Evolutionary conservation across 2,113 vertebrate genomes (phyloP), one percentile per base, ranked within the genome.

Genomic region (Maccullochella peelii): DNA sequence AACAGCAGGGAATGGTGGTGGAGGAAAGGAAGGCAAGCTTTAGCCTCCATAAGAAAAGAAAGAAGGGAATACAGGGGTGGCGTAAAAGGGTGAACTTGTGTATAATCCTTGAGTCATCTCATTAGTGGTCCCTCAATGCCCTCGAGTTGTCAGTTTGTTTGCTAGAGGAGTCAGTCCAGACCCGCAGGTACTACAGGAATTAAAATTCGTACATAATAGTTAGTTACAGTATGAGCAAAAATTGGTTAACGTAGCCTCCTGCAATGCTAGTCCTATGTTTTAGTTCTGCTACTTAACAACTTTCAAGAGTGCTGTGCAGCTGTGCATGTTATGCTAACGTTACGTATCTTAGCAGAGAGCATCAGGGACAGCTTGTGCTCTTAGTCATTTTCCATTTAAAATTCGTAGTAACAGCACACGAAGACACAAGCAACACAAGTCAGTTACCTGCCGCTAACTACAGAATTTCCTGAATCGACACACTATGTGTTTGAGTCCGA

Each of bases 291-390:
- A 4, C 33, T 58, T 54, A 15, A 23, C 14, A 33, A 69, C 62
- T 59, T 72, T 76, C 40, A 38, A 33, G 1, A 66, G 61, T 20
- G 62, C 25, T 62, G 14, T 11, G 40, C 42, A 21, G 11, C 49
- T 65, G 42, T 21, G 8, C 40, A 4, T 86, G 84, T 73, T 80
- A 49, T 82, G 91, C 88, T 88, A 33, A 33, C 33, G 33, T 33
- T 33, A 83, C 63, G 25, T 74, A 11, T 21, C 5, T 27, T 68
- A 82, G 77, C 73, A 11, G 52, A 38, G 47, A 33, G 40, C 0
- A 11, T 6, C 36, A 30, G 66, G 30, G 27, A 40, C 44, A 82
- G 44, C 2, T 25, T 30, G 36, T 49, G 25, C 33, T 67, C 2
- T 52, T 1, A n/a, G 20, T 14, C 21, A 8, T 42, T 50, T 16